Percentiles rank a stretch among this genome's conserved stretches.
These are phyloP conservation scores for Archaeoteleia sp. DNA, from an alignment of 2,888 invertebrate species.

Conservation along the genomic window DNA sequence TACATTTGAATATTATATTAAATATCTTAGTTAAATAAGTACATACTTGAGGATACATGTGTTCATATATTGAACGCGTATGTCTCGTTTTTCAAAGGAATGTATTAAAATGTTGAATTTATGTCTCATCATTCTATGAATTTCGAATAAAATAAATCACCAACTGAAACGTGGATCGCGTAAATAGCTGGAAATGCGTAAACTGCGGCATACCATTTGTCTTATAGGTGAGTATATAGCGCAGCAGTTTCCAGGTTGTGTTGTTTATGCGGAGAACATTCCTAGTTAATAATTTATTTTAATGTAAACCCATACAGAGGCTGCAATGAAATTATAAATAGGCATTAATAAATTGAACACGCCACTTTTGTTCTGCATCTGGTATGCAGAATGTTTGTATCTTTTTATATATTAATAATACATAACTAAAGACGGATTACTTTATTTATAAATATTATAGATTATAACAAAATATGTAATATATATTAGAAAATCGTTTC, in stretches of 20 bases:
- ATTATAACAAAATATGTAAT: no score
- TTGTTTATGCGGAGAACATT: slow-evolving; percentile 18
- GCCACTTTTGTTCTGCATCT: slow-evolving; percentile 31
- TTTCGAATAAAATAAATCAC: slow-evolving; percentile 37
- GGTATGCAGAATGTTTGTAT: slow-evolving; percentile 17
- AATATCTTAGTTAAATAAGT: no score
- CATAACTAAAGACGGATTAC: no score
- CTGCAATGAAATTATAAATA: slow-evolving; percentile 33
- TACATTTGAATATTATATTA: no score
- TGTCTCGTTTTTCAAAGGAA: no score
- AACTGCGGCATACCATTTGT: slow-evolving; percentile 42
- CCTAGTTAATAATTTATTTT: slow-evolving; percentile 42
- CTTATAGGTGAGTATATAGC: slow-evolving; percentile 38
- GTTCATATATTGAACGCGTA: no score
- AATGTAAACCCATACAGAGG: slow-evolving; percentile 26
- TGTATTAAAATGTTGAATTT: no score
- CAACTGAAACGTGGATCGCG: slow-evolving; percentile 26
- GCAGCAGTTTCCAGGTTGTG: slow-evolving; percentile 12
- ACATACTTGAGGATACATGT: no score
- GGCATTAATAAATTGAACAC: slow-evolving; percentile 10
- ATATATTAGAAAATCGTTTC: no score
- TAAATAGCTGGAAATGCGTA: slow-evolving; percentile 38
- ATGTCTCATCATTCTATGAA: slow-evolving; percentile 11
- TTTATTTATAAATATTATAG: no score
- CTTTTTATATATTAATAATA: slow-evolving; percentile 7